Evolutionary conservation across 2,797 vertebrate genomes (phyloP).

Genomic region (Chromobotia macracanthus): DNA sequence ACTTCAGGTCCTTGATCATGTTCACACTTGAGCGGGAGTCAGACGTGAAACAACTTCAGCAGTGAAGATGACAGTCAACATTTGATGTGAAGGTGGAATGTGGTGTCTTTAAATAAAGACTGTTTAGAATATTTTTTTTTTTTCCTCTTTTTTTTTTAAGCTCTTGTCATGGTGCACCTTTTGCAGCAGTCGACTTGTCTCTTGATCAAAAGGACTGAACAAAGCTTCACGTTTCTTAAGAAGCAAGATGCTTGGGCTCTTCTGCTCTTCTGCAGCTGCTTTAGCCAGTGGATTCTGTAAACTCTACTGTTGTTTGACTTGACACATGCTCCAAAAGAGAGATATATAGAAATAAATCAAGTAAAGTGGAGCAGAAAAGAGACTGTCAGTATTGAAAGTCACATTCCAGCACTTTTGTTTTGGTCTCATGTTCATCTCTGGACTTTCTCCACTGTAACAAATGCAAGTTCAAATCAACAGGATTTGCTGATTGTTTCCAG

Average conservation of each 20-base stretch:
- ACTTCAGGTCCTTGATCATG: background rate
- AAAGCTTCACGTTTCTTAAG: constrained; percentile 1
- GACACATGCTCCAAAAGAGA: background rate
- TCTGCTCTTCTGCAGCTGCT: background rate
- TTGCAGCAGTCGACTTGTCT: background rate
- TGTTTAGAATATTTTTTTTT: constrained; percentile 60
- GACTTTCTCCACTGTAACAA: background rate
- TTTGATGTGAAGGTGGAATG: background rate
- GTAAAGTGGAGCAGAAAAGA: background rate
- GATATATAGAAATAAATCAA: background rate
- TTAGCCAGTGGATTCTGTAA: background rate
- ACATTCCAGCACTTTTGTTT: background rate
- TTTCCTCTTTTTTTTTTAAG: constrained; percentile 44
- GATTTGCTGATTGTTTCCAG: background rate
- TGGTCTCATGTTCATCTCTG: background rate
- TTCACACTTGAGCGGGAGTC: background rate
- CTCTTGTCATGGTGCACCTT: background rate
- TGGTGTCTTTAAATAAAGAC: constrained; percentile 31
- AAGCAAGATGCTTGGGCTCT: constrained; percentile 5
- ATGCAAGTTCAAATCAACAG: background rate
- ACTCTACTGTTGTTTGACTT: background rate
- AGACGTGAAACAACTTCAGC: constrained; percentile 2
- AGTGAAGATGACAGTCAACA: background rate
- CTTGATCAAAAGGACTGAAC: background rate
- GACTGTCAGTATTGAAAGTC: background rate